phyloP scores from a whole-genome alignment of 2,113 vertebrate species.

The Vireo altiloquus region DNA sequence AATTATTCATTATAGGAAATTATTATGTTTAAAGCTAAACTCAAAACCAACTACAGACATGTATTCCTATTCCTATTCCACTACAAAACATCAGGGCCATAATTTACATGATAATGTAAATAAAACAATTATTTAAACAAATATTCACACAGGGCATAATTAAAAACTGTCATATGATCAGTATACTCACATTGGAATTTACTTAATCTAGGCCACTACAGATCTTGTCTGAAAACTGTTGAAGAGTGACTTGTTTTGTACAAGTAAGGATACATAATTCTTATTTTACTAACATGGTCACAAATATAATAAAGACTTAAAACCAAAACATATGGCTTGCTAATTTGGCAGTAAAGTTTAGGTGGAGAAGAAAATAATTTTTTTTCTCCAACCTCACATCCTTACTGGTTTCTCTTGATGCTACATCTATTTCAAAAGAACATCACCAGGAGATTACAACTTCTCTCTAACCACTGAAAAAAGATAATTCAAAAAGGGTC shows the following conservation, averaged over 20 bases:
- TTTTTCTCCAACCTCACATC: background rate
- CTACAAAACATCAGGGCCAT: background rate
- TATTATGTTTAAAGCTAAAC: background rate
- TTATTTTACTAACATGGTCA: background rate
- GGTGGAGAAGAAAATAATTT: background rate
- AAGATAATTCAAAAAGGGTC: background rate
- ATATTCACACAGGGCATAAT: background rate
- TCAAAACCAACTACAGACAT: background rate
- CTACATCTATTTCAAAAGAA: background rate
- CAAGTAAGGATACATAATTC: background rate
- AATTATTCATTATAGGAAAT: background rate
- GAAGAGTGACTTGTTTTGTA: background rate
- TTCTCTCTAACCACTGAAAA: background rate
- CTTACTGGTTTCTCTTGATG: background rate
- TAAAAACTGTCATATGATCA: background rate
- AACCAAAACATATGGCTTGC: background rate
- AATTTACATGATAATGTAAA: background rate
- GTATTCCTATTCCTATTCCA: background rate
- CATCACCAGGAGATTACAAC: conserved; percentile 7
- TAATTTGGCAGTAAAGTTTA: background rate
- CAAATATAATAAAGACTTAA: background rate
- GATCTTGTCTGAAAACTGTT: background rate
- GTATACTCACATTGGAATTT: background rate
- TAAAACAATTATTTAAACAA: background rate
- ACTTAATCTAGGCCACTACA: background rate